These are phyloP conservation scores for Ips typographus DNA, from an alignment of 1,140 invertebrate species.

Conservation along the genomic window DNA sequence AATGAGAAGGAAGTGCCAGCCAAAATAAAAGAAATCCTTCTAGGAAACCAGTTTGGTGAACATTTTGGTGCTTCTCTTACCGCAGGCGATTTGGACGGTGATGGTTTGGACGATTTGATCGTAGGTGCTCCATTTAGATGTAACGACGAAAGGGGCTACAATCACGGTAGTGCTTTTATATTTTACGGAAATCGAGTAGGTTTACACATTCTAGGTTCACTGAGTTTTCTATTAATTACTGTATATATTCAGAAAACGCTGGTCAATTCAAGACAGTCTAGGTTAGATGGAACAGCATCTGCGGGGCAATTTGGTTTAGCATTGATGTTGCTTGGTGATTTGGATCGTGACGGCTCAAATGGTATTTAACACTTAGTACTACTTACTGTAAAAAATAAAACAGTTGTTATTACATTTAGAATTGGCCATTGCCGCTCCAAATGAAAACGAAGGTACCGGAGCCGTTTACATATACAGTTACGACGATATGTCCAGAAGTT, in stretches of 20 bases:
- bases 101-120: conserved; percentile 65
- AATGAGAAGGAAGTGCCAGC: background rate
- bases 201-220: conserved; percentile 11
- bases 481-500: conserved; percentile 52
- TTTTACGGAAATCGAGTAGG: conserved; percentile 53
- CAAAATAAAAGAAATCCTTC: conserved; percentile 5
- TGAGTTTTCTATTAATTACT: conserved; percentile 3
- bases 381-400: background rate
- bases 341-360: conserved; percentile 56
- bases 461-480: conserved; percentile 58
- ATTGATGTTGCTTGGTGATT: conserved; percentile 55
- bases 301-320: conserved; percentile 55
- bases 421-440: conserved; percentile 57
- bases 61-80: conserved; percentile 65
- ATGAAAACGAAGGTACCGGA: conserved; percentile 55
- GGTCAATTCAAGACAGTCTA: background rate
- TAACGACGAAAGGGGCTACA: conserved; percentile 46
- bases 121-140: conserved; percentile 66
- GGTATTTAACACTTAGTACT: conserved; percentile 4
- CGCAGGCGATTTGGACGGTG: conserved; percentile 63
- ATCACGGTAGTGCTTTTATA: conserved; percentile 64
- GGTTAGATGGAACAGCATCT: conserved; percentile 47
- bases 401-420: conserved; percentile 43
- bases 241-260: background rate
- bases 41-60: conserved; percentile 58